phyloP scores from a whole-genome alignment of 2,797 vertebrate genomes.

The Lacerta viridis region DNA sequence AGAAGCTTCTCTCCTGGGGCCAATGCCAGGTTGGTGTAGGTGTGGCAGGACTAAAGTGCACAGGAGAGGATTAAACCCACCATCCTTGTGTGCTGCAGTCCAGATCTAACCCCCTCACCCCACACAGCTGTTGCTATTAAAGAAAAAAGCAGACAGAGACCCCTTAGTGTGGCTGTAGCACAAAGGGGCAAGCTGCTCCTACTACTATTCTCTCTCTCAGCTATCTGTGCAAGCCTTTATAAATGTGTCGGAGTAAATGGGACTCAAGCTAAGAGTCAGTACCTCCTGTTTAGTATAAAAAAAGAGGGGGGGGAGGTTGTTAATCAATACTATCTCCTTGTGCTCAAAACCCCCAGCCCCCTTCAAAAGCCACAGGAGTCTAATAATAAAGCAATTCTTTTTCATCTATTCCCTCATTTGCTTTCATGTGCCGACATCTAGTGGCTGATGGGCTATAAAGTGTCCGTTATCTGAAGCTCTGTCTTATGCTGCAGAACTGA shows the following conservation, averaged over 20 bases:
- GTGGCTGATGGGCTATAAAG: slow-evolving; percentile 36
- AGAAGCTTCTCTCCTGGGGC: neutral
- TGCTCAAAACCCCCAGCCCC: too few relatives aligned
- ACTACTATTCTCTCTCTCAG: neutral
- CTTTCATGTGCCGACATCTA: slow-evolving; percentile 70
- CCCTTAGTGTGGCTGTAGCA: neutral
- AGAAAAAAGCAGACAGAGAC: too few relatives aligned
- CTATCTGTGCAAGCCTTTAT: neutral
- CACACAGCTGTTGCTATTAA: neutral
- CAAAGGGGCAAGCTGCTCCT: neutral
- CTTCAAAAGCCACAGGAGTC: neutral
- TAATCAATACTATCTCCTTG: neutral
- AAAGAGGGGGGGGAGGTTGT: too few relatives aligned
- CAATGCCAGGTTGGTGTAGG: neutral
- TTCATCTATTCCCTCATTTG: neutral
- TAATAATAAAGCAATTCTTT: rapidly evolving
- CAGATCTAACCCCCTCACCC: neutral
- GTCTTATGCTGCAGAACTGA: neutral
- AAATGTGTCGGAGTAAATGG: neutral
- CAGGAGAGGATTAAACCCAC: too few relatives aligned
- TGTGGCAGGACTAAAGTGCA: neutral
- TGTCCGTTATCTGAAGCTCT: neutral
- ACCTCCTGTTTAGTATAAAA: neutral
- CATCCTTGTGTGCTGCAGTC: neutral
- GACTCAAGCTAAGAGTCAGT: neutral